Evolutionary conservation across 2,797 vertebrate genomes (phyloP), one percentile per base, ranked within the genome.

Genomic region (Mormyrus hasselquistii): DNA sequence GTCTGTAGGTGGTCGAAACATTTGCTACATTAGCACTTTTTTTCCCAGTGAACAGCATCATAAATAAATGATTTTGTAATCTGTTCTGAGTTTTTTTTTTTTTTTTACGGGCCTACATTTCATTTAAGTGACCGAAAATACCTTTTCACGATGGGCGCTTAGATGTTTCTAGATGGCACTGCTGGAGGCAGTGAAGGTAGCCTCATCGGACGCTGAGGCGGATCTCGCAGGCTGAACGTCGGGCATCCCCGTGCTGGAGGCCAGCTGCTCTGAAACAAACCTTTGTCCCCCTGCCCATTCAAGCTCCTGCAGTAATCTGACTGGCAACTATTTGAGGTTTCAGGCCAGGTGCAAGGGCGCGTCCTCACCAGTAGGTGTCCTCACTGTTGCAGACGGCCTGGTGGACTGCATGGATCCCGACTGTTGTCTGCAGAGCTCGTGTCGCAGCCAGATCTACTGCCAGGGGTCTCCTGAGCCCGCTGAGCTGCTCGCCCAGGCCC

Each of bases 321-420:
- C 25, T 79, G 47, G 50, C 79, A n/a, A 47, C 19, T 83, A 1
- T n/a, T 1, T 4, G 79, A 25, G n/a, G 41, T 47, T 22, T 47
- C 3, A 47, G 19, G n/a, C 38, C 22, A 25, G 47, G 44, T 76
- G 69, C 34, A 41, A 14, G 14, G 29, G 34, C 12, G n/a, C n/a
- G 10, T 1, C 44, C 44, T 76, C 44, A 57, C 85, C 22, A 57
- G 22, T 7, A 57, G 34, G 82, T 49, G 7, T 49, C 53, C 25
- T 57, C 22, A 7, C 22, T 47, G 29, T 34, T 34, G 25, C 95
- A 99, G 98, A 99, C 89, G 98, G 98, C 25, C 94, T 99, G 91
- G 92, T 93, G 29, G 98, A 99, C 94, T 99, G 98, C 69, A 98
- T 99, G 98, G 98, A 99, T 91, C 98, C 98, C 57, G 98, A 99